Conservation (phyloP, 1,140 invertebrate genomes). For the Meloidogyne exigua region DNA sequence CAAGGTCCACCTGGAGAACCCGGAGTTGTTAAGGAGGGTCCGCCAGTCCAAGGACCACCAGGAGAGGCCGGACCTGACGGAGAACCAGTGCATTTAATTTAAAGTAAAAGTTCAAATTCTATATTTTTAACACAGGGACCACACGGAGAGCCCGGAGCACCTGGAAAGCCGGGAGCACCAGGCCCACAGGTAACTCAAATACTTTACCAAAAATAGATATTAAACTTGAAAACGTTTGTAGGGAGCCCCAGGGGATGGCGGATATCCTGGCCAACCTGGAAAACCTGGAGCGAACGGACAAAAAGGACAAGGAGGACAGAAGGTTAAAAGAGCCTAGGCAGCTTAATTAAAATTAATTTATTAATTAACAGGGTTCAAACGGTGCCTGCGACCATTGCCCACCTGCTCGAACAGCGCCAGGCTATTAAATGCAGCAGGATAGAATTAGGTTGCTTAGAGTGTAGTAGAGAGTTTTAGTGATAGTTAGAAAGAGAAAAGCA, state of each 20-base stretch:
- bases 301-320: constrained; percentile 4
- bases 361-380: neutral
- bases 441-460: too few species aligned
- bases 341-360: neutral
- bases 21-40: neutral
- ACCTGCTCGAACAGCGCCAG: constrained; percentile 24
- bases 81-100: neutral
- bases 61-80: constrained; percentile 15
- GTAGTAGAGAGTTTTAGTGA: too few species aligned
- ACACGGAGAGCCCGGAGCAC: neutral
- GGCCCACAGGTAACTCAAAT: neutral
- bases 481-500: too few species aligned
- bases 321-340: neutral
- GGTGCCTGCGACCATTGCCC: constrained; percentile 27
- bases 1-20: constrained; percentile 19
- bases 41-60: neutral
- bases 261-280: neutral
- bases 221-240: too few species aligned
- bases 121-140: neutral
- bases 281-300: neutral
- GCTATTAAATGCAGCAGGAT: constrained; percentile 15
- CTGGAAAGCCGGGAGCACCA: neutral
- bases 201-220: too few species aligned
- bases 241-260: neutral
- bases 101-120: neutral